A percentile compares a stretch with the other conserved stretches of the same genome.
Evolutionary conservation across 2,113 vertebrate genomes (phyloP).

Genomic region (Gadus macrocephalus): DNA sequence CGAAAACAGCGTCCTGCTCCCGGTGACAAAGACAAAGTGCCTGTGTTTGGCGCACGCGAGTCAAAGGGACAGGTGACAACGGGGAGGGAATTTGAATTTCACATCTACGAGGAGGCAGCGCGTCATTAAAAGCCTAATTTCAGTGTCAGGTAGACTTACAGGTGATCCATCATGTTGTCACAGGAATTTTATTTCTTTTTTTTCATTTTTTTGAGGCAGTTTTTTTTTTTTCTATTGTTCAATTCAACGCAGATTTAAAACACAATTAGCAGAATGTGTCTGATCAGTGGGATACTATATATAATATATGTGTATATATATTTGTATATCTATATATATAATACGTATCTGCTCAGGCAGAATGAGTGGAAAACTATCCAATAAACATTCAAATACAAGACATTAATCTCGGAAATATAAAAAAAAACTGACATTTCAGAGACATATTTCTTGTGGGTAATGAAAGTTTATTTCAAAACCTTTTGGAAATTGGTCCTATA

Average conservation of each 20-base stretch:
- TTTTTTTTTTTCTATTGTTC: constrained; percentile 60
- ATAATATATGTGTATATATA: too few relatives aligned
- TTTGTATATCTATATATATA: constrained; percentile 35
- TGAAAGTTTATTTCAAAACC: too few relatives aligned
- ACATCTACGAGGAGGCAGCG: constrained; percentile 89
- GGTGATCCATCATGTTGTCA: constrained; percentile 96
- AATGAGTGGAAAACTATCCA: constrained; percentile 38
- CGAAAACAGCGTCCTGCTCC: constrained; percentile 95
- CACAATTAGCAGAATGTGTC: constrained; percentile 54
- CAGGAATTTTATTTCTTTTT: constrained; percentile 76
- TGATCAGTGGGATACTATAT: too few relatives aligned
- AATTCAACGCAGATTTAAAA: constrained; percentile 56
- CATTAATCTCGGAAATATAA: constrained; percentile 19
- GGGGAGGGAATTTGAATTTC: constrained; percentile 93
- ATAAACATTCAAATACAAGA: constrained; percentile 25
- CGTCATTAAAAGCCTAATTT: constrained; percentile 97
- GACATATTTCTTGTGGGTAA: too few relatives aligned
- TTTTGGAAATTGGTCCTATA: too few relatives aligned
- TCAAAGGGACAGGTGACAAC: constrained; percentile 87
- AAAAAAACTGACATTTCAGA: too few relatives aligned
- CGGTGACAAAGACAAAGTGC: constrained; percentile 95
- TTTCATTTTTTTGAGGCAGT: constrained; percentile 32
- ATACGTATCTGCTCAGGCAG: constrained; percentile 42
- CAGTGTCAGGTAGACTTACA: constrained; percentile 95
- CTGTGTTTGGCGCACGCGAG: constrained; percentile 84